Evolutionary conservation across 2,797 vertebrate species (phyloP), one percentile per base, ranked within the genome.

Genomic region (Nannoperca obscura): DNA sequence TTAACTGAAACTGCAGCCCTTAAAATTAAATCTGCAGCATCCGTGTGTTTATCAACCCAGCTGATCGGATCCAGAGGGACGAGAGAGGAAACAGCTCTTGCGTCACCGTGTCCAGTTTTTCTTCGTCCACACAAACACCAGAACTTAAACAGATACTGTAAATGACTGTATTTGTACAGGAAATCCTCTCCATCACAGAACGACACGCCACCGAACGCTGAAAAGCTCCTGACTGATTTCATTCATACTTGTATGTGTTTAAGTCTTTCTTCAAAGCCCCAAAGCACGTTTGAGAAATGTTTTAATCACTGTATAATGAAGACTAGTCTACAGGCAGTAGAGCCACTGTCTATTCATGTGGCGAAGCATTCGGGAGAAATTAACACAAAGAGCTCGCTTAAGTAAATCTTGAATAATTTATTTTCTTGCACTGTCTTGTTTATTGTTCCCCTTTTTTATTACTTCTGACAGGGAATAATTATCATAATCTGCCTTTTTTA

Each of bases 401-500:
- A 82, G 60, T 85, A 74, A 69, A 78, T 74, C 27, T 46, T 72
- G 59, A 89, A 90, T 86, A 87, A 89, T 86, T 85, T 84, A 85
- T 87, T 84, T 53, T 1, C n/a, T 47, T 74, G 42, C 24, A 7
- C 40, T 46, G 34, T 22, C 38, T 71, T 30, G 5, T 67, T 63
- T 62, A 40, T 63, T 19, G 22, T 68, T 59, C 30, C 22, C 4
- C 5, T 40, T 61, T 76, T 68, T 74, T 27, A 63, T 72, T 36
- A 22, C 38, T 80, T 77, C 69, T 68, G 54, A 67, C 53, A 67
- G 2, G 17, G 17, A 69, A 65, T 74, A 32, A 77, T 69, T 71
- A 24, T 15, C 40, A 7, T 0, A 60, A 34, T 67, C n/a, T 60
- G 50, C 15, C 11, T 15, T 78, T 32, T 30, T 64, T 40, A 12